Percentiles rank a stretch among this genome's conserved stretches.
These are phyloP conservation scores for Nasonia giraulti DNA, from an alignment of 1,140 invertebrate genomes.

Conservation along the genomic window DNA sequence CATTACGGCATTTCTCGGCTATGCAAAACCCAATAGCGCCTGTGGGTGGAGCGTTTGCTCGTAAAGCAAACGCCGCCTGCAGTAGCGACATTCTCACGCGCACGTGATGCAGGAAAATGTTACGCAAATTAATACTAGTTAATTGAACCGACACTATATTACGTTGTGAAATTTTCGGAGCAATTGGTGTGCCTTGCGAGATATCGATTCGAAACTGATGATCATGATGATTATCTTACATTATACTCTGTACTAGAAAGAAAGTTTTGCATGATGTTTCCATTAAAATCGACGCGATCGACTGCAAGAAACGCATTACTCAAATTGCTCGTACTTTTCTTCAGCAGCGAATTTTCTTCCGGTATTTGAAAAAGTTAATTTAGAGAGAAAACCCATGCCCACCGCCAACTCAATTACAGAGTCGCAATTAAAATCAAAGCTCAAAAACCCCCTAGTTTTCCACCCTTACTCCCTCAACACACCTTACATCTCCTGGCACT, in stretches of 20 bases:
- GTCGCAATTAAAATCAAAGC: not conserved
- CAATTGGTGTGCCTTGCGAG: too few relatives aligned
- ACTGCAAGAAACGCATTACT: too few relatives aligned
- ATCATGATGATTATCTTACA: too few relatives aligned
- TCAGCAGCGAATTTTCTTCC: too few relatives aligned
- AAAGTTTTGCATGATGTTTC: too few relatives aligned
- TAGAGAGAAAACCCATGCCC: too few relatives aligned
- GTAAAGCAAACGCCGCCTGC: not conserved
- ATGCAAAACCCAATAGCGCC: not conserved
- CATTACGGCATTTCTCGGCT: not conserved
- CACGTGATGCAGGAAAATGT: not conserved
- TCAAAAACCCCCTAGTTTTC: not conserved
- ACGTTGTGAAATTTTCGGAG: not conserved
- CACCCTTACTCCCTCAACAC: not conserved
- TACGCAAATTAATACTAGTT: conserved; percentile 38
- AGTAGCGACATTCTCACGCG: not conserved
- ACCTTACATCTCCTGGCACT: not conserved
- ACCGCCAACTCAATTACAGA: too few relatives aligned
- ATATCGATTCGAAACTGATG: too few relatives aligned
- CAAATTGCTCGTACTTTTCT: too few relatives aligned
- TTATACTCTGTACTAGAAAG: too few relatives aligned
- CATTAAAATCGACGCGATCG: too few relatives aligned
- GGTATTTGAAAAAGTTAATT: too few relatives aligned
- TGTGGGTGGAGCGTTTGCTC: not conserved
- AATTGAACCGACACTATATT: conserved; percentile 21